Evolutionary conservation across 2,797 vertebrate genomes (phyloP).

Genomic region (Poeciliopsis paucimaculata): DNA sequence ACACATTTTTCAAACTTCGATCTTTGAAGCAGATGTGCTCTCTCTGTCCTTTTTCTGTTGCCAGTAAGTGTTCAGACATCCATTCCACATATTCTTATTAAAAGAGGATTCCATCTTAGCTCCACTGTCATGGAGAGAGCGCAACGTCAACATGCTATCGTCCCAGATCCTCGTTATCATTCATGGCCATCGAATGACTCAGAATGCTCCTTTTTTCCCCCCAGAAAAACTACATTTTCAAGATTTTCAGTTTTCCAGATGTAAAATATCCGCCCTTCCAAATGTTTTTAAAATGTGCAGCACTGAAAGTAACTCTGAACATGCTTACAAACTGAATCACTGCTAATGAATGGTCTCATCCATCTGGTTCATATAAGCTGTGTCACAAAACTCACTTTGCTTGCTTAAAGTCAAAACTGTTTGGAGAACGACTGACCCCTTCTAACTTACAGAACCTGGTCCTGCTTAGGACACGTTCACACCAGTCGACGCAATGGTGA

Average conservation of each 20-base stretch:
- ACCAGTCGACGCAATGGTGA: constrained; percentile 40
- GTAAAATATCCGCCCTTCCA: background rate
- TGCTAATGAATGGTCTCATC: constrained; percentile 1
- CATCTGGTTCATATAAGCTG: constrained; percentile 61
- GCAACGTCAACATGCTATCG: background rate
- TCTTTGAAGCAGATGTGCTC: background rate
- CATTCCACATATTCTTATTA: background rate
- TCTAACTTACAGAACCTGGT: constrained; percentile 64
- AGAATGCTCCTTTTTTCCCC: constrained; percentile 1
- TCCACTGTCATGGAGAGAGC: background rate
- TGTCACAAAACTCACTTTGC: constrained; percentile 31
- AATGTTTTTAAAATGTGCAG: constrained; percentile 14
- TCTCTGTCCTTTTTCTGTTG: background rate
- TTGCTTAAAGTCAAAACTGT: constrained; percentile 37
- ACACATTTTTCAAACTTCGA: background rate
- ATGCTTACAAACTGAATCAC: background rate
- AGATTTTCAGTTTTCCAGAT: background rate
- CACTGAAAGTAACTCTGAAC: background rate
- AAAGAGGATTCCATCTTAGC: background rate
- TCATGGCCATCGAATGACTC: background rate
- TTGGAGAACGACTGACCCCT: constrained; percentile 63
- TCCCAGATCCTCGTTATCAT: background rate
- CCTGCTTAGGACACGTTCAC: constrained; percentile 64
- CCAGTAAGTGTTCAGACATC: background rate
- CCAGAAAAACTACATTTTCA: background rate